These are phyloP conservation scores for Pseudachorutes palmiensis DNA, from an alignment of 1,140 invertebrate species.

Conservation along the genomic window DNA sequence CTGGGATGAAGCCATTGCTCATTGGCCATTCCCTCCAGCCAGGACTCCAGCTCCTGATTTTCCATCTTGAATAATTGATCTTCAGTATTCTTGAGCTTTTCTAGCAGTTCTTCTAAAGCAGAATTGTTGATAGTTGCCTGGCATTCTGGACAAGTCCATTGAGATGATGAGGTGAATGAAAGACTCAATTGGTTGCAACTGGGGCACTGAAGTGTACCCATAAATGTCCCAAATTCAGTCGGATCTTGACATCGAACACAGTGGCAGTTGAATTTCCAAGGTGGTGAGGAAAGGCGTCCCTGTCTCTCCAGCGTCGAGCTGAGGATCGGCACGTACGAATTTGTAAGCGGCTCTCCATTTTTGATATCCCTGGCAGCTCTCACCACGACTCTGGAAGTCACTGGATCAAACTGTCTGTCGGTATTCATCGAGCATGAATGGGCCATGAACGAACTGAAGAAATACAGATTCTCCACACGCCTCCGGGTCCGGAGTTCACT, in stretches of 20 bases:
- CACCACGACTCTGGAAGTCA: conserved; percentile 51
- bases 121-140: background rate
- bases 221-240: conserved; percentile 46
- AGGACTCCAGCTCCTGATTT: background rate
- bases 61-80: background rate
- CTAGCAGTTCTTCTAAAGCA: background rate
- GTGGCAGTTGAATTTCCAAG: conserved; percentile 65
- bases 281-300: conserved; percentile 52
- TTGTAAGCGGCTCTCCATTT: conserved; percentile 58
- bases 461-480: conserved; percentile 53
- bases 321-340: conserved; percentile 60
- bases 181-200: background rate
- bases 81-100: background rate
- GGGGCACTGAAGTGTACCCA: conserved; percentile 19
- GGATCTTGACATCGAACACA: conserved; percentile 63
- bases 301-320: conserved; percentile 61
- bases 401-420: conserved; percentile 48
- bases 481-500: conserved; percentile 13
- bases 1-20: background rate
- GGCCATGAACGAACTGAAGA: conserved; percentile 61
- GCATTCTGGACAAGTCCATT: background rate
- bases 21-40: background rate
- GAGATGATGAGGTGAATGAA: background rate
- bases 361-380: conserved; percentile 55
- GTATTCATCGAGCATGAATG: conserved; percentile 68